These are phyloP conservation scores for Sus cebifrons DNA, from an alignment of 2,797 vertebrate genomes.

Conservation along the genomic window DNA sequence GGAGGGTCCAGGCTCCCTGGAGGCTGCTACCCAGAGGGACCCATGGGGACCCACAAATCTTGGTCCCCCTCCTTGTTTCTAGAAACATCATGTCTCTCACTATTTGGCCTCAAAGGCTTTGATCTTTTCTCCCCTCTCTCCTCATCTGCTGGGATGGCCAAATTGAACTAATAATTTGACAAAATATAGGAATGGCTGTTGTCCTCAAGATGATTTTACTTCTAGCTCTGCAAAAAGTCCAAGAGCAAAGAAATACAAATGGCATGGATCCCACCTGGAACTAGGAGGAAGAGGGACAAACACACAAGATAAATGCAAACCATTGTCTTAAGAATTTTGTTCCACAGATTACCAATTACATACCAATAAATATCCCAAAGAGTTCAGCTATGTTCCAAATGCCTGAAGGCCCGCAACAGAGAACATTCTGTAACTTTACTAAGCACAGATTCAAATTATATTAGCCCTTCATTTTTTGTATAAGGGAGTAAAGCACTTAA, in stretches of 20 bases:
- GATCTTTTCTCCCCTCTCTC: background rate
- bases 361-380: background rate
- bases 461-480: background rate
- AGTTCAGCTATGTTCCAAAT: background rate
- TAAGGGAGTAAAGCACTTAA: background rate
- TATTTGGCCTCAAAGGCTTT: background rate
- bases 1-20: background rate
- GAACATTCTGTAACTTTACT: background rate
- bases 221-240: background rate
- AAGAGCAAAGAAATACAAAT: slow-evolving; percentile 31
- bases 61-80: background rate
- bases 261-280: background rate
- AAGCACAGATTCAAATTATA: background rate
- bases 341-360: background rate
- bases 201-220: background rate
- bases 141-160: background rate
- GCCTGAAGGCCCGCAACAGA: background rate
- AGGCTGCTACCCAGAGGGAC: background rate
- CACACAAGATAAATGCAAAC: background rate
- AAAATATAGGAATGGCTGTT: background rate
- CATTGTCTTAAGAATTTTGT: background rate
- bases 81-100: background rate
- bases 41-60: background rate
- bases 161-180: background rate
- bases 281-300: background rate